Evolutionary conservation across 1,140 invertebrate genomes (phyloP), one percentile per base, ranked within the genome.

Genomic region (Megathymus violae): DNA sequence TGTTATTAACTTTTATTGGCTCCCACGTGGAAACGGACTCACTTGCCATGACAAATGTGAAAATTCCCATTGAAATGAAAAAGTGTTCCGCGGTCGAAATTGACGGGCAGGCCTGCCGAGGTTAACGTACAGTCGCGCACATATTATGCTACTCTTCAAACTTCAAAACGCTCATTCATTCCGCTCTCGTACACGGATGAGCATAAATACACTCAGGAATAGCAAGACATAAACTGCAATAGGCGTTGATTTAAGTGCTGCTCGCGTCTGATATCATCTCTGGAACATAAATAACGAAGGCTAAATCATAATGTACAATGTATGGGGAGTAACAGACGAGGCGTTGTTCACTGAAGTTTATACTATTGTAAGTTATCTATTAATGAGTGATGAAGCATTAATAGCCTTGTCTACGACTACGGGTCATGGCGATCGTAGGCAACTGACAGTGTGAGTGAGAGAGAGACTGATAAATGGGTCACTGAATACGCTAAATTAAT

Each of bases 201-300:
- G 5, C 43, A 17, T 46, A 46, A 22, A 31, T 31, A 31, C 4
- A 31, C 9, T 9, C 27, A 4, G 27, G 27, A 31, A 31, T 31
- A 31, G 27, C 27, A 7, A 46, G 17, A 6, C 44, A 47, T 47
- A 47, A 47, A 47, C 44, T 27, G 44, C 22, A 47, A 1, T 47
- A 47, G 22, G 44, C 22, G 44, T 47, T 47, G 44, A 47, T 47
- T 47, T 47, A 47, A 47, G 17, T 25, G 44, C 11, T 47, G 16
- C 43, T n/a, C 43, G 7, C n/a, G 17, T 11, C 22, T 25, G 44
- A 27, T 47, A 47, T 47, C 44, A 27, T 47, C 44, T 14, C 22
- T 25, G 1, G 44, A 14, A 47, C 44, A 27, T 47, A 47, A 47
- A 47, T 47, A 47, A 47, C 44, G 44, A 46, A 19, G 43, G 44